Base-by-base conservation (phyloP, 2,888 invertebrate species). In the Polydrusus tereticollis region DNA sequence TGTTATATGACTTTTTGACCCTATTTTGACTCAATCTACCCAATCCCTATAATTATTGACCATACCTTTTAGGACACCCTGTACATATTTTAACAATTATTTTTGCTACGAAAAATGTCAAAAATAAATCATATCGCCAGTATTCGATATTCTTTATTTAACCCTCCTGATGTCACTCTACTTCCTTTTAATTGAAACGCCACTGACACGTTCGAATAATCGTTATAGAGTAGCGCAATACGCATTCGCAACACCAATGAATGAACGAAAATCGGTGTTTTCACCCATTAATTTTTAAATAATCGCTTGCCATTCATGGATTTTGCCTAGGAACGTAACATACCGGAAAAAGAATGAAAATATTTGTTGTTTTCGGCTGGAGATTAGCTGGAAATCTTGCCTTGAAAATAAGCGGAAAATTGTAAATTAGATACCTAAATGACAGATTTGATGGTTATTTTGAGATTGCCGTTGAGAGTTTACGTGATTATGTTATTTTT, bases 171-270 rank as follows among this genome's bases (percentile, higher is more conserved):
- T 6, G 2, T 33, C 36, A 36, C 1, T 36, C n/a, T 2, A 12
- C 1, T 2, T 36, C 12, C 7, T n/a, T 36, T 4, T 33, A 36
- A 36, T 16, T 16, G 47, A 36, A 10, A 55, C 65, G 65, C 65
- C 18, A 65, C 65, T 65, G 65, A 21, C n/a, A 21, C n/a, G 5
- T 23, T 29, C 20, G n/a, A 63, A 29, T 47, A 59, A 63, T 33
- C 45, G 29, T 57, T 80, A 78, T 79, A 76, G 77, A 78, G 76
- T 75, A 76, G 77, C 77, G 67, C 79, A 80, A 76, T 80, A 80
- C 80, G 80, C 81, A 80, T 79, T 77, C 80, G 78, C 80, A 74
- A 72, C 52, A 23, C 6, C 50, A 58, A 72, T 75, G 66, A 72
- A 75, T 75, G 73, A 68, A 70, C 59, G 59, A 73, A 75, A 59